These are phyloP conservation scores for Nasua narica DNA, from an alignment of 2,797 vertebrate genomes.

Conservation along the genomic window DNA sequence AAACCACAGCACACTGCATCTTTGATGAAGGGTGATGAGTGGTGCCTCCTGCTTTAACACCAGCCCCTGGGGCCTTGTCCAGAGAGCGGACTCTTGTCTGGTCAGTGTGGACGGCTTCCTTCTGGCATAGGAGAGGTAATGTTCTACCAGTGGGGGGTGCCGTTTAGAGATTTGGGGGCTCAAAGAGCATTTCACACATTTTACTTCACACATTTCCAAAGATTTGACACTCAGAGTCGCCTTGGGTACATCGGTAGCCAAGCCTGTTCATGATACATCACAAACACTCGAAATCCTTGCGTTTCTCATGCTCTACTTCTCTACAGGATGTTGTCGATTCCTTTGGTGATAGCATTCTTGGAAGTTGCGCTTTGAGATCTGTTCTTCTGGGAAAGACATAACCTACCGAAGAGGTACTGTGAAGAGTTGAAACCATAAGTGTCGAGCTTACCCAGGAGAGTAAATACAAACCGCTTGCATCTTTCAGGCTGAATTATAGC, in stretches of 20 bases:
- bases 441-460: constrained; percentile 60
- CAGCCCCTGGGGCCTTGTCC: neutral
- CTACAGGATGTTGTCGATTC: neutral
- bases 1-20: neutral
- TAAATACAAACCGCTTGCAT: constrained; percentile 65
- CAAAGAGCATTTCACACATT: no score
- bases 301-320: neutral
- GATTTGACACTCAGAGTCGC: neutral
- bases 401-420: constrained; percentile 56
- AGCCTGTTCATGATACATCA: neutral
- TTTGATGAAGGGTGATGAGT: neutral
- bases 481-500: constrained; percentile 67
- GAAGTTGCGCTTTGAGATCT: constrained; percentile 62
- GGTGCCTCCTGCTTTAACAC: neutral
- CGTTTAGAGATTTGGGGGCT: neutral
- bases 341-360: constrained; percentile 29
- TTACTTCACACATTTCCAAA: neutral
- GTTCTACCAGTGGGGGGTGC: neutral
- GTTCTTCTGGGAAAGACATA: constrained; percentile 52
- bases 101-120: neutral
- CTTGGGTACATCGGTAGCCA: neutral
- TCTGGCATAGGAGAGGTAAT: neutral
- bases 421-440: constrained; percentile 57
- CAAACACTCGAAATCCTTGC: neutral
- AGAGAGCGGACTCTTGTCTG: neutral